phyloP scores from a whole-genome alignment of 2,888 invertebrate genomes.

The Tinea pellionella region DNA sequence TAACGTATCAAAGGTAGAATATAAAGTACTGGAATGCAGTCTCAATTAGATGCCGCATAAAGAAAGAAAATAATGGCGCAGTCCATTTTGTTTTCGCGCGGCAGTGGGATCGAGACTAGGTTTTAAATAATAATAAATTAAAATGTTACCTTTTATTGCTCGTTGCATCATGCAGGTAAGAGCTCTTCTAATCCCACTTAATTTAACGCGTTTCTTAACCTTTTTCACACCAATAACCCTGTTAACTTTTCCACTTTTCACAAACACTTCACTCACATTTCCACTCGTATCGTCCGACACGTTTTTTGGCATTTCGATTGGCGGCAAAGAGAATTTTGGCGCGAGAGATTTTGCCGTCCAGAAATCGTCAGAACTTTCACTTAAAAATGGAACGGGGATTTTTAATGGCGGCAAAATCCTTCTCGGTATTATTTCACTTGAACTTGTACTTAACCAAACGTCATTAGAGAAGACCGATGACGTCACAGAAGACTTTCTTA shows the following conservation, averaged over 20 bases:
- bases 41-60: no score
- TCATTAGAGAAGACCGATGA: slow-evolving; percentile 42
- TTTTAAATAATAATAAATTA: no score
- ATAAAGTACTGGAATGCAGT: no score
- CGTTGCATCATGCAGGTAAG: slow-evolving; percentile 41
- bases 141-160: slow-evolving; percentile 35
- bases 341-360: slow-evolving; percentile 35
- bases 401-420: slow-evolving; percentile 43
- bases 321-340: slow-evolving; percentile 25
- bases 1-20: no score
- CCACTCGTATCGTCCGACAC: slow-evolving; percentile 18
- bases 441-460: slow-evolving; percentile 36
- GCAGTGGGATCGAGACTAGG: no score
- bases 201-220: slow-evolving; percentile 24
- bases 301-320: slow-evolving; percentile 31
- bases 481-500: slow-evolving; percentile 27
- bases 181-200: slow-evolving; percentile 40
- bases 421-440: slow-evolving; percentile 30
- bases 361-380: slow-evolving; percentile 30
- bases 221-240: slow-evolving; percentile 28
- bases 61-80: no score
- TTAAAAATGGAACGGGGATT: slow-evolving; percentile 31
- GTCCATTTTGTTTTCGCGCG: no score
- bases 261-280: slow-evolving; percentile 25
- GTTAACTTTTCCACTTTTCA: slow-evolving; percentile 20